Evolutionary conservation across 2,888 invertebrate genomes (phyloP).

Genomic region (Apoda limacodes): DNA sequence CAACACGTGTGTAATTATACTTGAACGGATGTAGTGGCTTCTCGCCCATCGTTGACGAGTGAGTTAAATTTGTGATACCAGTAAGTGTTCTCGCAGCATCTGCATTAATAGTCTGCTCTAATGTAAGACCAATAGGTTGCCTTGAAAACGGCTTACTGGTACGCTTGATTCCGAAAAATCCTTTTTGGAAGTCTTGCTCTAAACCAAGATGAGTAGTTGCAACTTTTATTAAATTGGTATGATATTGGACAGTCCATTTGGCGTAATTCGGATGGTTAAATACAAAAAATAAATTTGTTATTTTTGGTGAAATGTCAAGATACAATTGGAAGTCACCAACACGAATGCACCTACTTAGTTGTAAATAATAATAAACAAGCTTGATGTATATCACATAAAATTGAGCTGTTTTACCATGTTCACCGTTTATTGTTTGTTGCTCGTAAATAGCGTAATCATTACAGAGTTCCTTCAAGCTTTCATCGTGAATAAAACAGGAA

Average conservation of each 20-base stretch:
- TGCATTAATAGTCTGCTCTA: constrained; percentile 29
- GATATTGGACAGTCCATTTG: constrained; percentile 13
- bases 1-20: constrained; percentile 8
- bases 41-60: constrained; percentile 15
- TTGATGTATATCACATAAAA: too few relatives aligned
- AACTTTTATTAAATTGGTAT: constrained; percentile 13
- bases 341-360: too few relatives aligned
- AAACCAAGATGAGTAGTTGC: constrained; percentile 12
- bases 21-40: constrained; percentile 18
- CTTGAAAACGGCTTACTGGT: constrained; percentile 15
- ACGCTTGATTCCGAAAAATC: constrained; percentile 16
- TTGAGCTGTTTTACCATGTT: constrained; percentile 13
- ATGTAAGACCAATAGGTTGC: constrained; percentile 15
- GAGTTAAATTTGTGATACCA: constrained; percentile 19
- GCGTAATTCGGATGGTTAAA: constrained; percentile 18
- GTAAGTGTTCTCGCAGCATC: constrained; percentile 24
- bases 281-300: constrained; percentile 13
- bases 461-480: constrained; percentile 9
- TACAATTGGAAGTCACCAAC: neutral
- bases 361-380: too few relatives aligned
- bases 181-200: constrained; percentile 5
- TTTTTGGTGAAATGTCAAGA: constrained; percentile 6
- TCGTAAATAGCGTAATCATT: constrained; percentile 5
- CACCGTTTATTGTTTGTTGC: constrained; percentile 13
- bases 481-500: constrained; percentile 12